Conservation (phyloP, 2,113 vertebrate species). For the Tupaia chinensis region DNA sequence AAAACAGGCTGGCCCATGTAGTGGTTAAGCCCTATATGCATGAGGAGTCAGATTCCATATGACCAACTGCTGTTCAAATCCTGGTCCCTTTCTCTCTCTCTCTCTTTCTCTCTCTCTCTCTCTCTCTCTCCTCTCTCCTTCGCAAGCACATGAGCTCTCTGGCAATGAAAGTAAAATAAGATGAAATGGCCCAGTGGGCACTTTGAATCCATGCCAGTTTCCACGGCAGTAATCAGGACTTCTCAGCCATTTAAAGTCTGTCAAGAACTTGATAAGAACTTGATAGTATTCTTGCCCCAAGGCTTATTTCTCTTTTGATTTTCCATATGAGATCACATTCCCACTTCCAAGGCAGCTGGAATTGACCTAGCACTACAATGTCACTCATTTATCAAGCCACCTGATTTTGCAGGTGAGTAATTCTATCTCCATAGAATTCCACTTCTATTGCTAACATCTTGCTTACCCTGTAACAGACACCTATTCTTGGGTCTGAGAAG, state of each 20-base stretch:
- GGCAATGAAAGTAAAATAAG: not conserved
- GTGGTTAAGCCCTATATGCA: no score
- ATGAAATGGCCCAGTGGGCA: not conserved
- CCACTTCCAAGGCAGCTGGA: not conserved
- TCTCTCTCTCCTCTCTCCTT: no score
- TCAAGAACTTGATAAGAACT: not conserved
- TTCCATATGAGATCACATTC: not conserved
- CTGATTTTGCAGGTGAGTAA: constrained; percentile 54
- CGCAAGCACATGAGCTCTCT: no score
- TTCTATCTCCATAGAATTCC: constrained; percentile 19
- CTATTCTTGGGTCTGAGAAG: constrained; percentile 45
- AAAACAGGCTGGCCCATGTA: no score
- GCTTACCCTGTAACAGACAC: constrained; percentile 45
- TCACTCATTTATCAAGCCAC: constrained; percentile 59
- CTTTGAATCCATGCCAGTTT: constrained; percentile 22
- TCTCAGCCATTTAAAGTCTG: constrained; percentile 38
- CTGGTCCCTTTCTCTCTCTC: no score
- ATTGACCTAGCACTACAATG: not conserved
- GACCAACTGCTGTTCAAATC: no score
- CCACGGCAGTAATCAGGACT: not conserved
- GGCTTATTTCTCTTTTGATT: constrained; percentile 20
- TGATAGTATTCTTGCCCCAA: not conserved
- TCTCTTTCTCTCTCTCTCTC: no score
- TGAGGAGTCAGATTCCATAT: no score
- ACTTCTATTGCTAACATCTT: constrained; percentile 56